These are phyloP conservation scores for Spongilla lacustris DNA, from an alignment of 37 sponge, comb jelly and placozoan genomes.

Conservation along the genomic window DNA sequence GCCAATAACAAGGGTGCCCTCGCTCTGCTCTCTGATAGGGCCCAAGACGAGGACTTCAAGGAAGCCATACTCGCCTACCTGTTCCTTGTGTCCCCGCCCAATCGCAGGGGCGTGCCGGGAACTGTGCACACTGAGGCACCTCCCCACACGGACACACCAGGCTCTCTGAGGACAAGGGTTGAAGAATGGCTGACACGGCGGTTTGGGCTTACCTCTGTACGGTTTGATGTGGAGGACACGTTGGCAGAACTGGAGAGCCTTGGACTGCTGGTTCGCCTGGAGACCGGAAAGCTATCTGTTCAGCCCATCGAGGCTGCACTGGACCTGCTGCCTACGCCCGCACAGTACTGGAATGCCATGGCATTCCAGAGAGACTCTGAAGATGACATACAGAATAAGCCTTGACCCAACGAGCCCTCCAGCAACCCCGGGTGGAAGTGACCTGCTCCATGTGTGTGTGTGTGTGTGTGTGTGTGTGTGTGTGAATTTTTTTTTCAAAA, in stretches of 20 bases:
- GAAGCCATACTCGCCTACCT: conserved; percentile 84
- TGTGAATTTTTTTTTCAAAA: no score
- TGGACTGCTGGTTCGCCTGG: conserved; percentile 57
- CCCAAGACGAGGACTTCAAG: conserved; percentile 88
- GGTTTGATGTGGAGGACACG: conserved; percentile 82
- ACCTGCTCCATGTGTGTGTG: background rate
- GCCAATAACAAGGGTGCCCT: conserved; percentile 91
- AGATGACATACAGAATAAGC: background rate
- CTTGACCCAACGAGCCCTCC: background rate
- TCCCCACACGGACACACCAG: conserved; percentile 56
- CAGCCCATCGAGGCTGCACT: conserved; percentile 71
- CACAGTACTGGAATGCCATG: conserved; percentile 43
- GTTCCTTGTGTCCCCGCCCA: conserved; percentile 74
- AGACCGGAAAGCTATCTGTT: conserved; percentile 51
- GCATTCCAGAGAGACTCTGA: conserved; percentile 57
- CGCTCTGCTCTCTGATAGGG: conserved; percentile 78
- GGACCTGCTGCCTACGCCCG: conserved; percentile 60
- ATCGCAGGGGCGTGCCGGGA: conserved; percentile 68
- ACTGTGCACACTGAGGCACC: conserved; percentile 34
- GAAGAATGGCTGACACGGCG: conserved; percentile 68
- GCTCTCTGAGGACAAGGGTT: conserved; percentile 55
- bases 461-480: no score
- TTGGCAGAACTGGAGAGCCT: conserved; percentile 51
- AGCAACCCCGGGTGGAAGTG: background rate
- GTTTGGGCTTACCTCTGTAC: conserved; percentile 43